Percentiles rank a stretch among this genome's conserved stretches.
Evolutionary conservation across 2,888 invertebrate genomes (phyloP).

Genomic region (Stenoptilia bipunctidactyla): DNA sequence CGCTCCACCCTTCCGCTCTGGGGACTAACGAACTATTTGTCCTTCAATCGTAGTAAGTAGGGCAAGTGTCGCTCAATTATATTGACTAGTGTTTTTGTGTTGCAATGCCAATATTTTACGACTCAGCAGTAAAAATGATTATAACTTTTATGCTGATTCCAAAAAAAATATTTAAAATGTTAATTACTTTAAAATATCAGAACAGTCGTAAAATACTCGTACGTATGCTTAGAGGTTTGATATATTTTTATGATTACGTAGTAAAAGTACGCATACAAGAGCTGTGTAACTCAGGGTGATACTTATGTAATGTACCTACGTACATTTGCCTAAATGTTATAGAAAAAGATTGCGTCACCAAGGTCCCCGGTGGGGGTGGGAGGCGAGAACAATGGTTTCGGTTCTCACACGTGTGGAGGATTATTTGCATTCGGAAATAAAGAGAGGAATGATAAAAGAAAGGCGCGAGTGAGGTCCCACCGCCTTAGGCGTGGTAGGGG

Average conservation of each 20-base stretch:
- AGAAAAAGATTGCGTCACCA: constrained; percentile 70
- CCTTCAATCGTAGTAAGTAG: constrained; percentile 51
- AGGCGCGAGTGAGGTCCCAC: constrained; percentile 69
- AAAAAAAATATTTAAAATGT: too few relatives aligned
- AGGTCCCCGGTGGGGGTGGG: constrained; percentile 60
- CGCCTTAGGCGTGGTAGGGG: constrained; percentile 69
- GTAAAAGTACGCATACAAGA: not conserved
- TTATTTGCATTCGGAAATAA: constrained; percentile 74
- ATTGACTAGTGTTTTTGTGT: too few relatives aligned
- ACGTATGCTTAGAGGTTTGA: too few relatives aligned
- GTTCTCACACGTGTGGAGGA: constrained; percentile 74
- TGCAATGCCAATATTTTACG: too few relatives aligned
- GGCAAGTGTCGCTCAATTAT: constrained; percentile 16
- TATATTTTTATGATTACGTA: too few relatives aligned
- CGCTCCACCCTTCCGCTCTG: constrained; percentile 66
- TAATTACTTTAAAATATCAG: too few relatives aligned
- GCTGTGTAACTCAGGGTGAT: not conserved
- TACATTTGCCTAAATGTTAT: constrained; percentile 62
- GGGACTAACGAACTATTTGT: constrained; percentile 69
- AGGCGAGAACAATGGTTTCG: constrained; percentile 72
- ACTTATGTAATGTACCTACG: constrained; percentile 22
- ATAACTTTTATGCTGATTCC: too few relatives aligned
- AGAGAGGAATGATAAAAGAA: constrained; percentile 72
- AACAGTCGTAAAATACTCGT: too few relatives aligned
- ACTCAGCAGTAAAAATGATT: too few relatives aligned